Evolutionary conservation across 2,888 invertebrate genomes (phyloP), one percentile per base, ranked within the genome.

Genomic region (Meganola albula): DNA sequence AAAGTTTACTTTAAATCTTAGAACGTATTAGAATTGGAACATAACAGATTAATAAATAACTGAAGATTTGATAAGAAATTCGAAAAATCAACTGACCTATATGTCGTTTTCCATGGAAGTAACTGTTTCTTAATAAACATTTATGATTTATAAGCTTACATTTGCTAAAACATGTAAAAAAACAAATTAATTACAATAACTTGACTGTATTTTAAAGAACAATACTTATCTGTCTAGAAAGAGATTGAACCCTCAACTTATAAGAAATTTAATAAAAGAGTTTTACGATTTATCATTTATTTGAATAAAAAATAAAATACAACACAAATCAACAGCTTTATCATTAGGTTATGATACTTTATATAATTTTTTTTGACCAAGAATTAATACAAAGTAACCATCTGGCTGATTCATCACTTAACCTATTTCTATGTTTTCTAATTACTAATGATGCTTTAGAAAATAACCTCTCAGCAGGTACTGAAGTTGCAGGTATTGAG

Each of bases 291-390:
- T 24, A 24, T 3, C 24, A 24, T 21, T 21, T 21, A 21, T 21
- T n/a, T 21, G 3, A 21, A 21, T n/a, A 21, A 21, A 21, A 21
- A 21, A 21, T 10, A 24, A 24, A 24, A 9, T 10, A 24, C 11
- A 24, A 3, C 8, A 24, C 24, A 10, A 5, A 4, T 10, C 24
- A 24, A 5, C 9, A 24, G 3, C 9, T 4, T 5, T 24, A 10
- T 24, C 10, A 24, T 10, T 10, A 10, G 9, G 11, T 10, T 24
- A 11, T 9, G n/a, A n/a, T 24, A 24, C 9, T 24, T 13, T 5
- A 22, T 20, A 10, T 10, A 11, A 14, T 9, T 30, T 8, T n/a
- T n/a, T 10, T 37, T 25, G 24, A 10, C 24, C 24, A 24, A 24
- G 21, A 21, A 21, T 21, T 21, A 21, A 21, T 21, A 12, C 21